A percentile compares a stretch with the other conserved stretches of the same genome.
These are phyloP conservation scores for Cichlasoma orientale DNA, from an alignment of 2,797 vertebrate species.

Conservation along the genomic window DNA sequence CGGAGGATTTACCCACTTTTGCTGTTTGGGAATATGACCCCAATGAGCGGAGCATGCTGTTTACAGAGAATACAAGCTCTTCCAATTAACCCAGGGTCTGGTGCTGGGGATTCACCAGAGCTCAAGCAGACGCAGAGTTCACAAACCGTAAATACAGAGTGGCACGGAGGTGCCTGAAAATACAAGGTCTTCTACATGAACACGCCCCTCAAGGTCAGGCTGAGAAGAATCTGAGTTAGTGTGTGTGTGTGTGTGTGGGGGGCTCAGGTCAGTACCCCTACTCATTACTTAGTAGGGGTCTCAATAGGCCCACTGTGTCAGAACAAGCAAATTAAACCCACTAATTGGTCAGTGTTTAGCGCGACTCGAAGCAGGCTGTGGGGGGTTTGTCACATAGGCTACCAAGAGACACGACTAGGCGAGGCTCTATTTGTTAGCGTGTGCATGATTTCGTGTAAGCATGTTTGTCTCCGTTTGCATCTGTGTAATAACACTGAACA, in stretches of 20 bases:
- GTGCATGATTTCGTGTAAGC: constrained; percentile 1
- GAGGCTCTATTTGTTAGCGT: constrained; percentile 1
- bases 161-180: constrained; percentile 32
- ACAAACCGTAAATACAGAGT: constrained; percentile 30
- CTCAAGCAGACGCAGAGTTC: constrained; percentile 27
- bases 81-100: constrained; percentile 65
- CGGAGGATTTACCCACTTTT: constrained; percentile 21
- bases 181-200: constrained; percentile 17
- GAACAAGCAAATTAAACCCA: constrained; percentile 64
- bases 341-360: constrained; percentile 69
- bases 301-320: constrained; percentile 48
- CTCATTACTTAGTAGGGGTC: constrained; percentile 45
- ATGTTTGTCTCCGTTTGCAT: background rate
- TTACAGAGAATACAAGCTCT: constrained; percentile 52
- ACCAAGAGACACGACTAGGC: constrained; percentile 29
- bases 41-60: constrained; percentile 38
- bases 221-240: constrained; percentile 41
- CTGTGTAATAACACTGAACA: constrained; percentile 15
- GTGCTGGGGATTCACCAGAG: constrained; percentile 29
- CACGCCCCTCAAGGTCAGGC: constrained; percentile 8
- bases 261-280: constrained; percentile 35
- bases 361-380: constrained; percentile 38
- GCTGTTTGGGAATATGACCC: constrained; percentile 42
- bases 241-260: background rate
- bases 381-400: constrained; percentile 43